These are phyloP conservation scores for Dromaius novaehollandiae DNA, from an alignment of 2,113 vertebrate species.

Conservation along the genomic window DNA sequence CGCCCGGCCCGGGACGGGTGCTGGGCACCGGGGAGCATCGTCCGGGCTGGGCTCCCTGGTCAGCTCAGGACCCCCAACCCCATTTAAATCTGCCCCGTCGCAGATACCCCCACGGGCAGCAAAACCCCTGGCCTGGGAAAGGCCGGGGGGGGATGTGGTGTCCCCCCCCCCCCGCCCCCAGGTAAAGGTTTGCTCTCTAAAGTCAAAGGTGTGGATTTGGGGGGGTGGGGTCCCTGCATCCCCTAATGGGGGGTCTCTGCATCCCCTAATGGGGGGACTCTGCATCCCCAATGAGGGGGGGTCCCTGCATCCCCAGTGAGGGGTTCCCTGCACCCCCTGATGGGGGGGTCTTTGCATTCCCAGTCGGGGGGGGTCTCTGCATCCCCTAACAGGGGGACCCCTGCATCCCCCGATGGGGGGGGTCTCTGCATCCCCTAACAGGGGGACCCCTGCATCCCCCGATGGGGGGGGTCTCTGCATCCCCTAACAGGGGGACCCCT, in stretches of 20 bases:
- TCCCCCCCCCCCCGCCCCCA: accelerated
- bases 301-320: too few species aligned
- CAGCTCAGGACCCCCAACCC: too few species aligned
- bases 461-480: neutral
- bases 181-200: accelerated
- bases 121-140: neutral
- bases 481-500: neutral
- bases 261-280: neutral
- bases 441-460: neutral
- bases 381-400: too few species aligned
- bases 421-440: neutral
- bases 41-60: accelerated
- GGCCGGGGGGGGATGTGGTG: neutral
- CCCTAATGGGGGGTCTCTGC: too few species aligned
- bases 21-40: neutral
- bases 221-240: neutral
- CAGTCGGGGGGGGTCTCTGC: neutral
- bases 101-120: too few species aligned
- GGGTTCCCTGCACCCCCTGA: neutral
- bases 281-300: too few species aligned
- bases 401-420: neutral
- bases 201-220: too few species aligned
- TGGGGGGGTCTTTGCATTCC: too few species aligned
- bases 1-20: accelerated
- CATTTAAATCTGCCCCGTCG: neutral